Base-by-base conservation (phyloP, 1,140 invertebrate species). In the Laodelphax striatellus region DNA sequence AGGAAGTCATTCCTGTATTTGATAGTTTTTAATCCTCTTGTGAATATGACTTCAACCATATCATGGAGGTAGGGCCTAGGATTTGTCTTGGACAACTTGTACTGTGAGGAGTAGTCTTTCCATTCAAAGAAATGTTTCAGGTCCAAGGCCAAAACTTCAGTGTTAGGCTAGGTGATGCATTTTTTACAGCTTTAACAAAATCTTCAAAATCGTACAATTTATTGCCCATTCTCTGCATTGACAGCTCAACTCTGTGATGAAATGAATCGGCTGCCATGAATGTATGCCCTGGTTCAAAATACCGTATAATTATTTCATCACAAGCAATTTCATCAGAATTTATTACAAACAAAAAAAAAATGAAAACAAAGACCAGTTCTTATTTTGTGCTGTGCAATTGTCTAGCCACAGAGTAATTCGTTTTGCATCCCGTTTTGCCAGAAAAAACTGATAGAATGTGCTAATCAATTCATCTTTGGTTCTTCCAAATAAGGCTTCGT, bases 231-330 rank as follows among this genome's bases (percentile, higher is more conserved):
- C 19, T 21, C n/a, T 28, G 22, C 31, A 54, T 28, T 21, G 52
- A 19, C 19, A 54, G 22, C 31, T 54, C 68, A n/a, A 72, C 66
- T 54, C 64, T 61, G 44, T 70, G 68, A 52, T 70, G 70, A 59
- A 70, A 70, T 42, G 57, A 53, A 58, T 70, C 68, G 14, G 69
- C 67, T 46, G 64, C 64, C 66, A 69, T 69, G 56, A 69, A 68
- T 22, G 68, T 69, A 42, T 69, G 63, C 1, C 63, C 65, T 8
- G 66, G 61, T 55, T 68, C 64, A 63, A 69, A 69, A 62, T 67
- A 68, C 34, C 52, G 57, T 56, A 63, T 17, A n/a, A 53, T 53
- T 21, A 64, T 58, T 14, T 44, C 50, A 43, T 66, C 22, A 38
- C 53, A 57, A 72, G 71, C 24, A 75, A 58, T 41, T 41, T 38